Conservation (phyloP, 2,797 vertebrate species). For the Chiloscyllium punctatum region DNA sequence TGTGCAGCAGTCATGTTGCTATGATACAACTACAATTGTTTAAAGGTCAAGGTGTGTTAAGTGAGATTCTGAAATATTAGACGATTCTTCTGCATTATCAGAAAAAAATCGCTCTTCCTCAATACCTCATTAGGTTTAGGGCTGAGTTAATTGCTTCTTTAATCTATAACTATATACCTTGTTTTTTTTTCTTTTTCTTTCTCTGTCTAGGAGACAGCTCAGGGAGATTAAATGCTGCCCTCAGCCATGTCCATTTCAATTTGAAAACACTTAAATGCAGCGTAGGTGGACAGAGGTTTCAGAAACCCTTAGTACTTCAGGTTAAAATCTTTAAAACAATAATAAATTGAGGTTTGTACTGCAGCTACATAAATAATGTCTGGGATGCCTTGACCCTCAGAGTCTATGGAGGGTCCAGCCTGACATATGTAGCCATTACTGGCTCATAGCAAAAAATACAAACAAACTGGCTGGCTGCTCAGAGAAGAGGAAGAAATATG, state of each 20-base stretch:
- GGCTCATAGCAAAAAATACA: too few species aligned
- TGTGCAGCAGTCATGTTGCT: not conserved
- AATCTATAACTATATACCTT: not conserved
- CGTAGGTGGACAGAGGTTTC: not conserved
- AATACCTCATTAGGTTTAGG: slow-evolving; percentile 17
- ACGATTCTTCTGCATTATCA: not conserved
- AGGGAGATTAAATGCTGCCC: not conserved
- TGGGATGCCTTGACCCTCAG: not conserved
- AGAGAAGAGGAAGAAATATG: not conserved
- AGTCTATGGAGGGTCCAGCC: not conserved
- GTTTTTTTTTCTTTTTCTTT: not conserved
- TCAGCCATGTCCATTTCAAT: not conserved
- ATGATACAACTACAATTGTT: slow-evolving; percentile 31
- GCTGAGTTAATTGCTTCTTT: slow-evolving; percentile 22
- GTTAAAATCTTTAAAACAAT: not conserved
- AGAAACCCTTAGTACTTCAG: not conserved
- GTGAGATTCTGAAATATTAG: slow-evolving; percentile 24
- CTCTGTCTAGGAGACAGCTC: not conserved
- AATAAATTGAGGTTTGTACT: not conserved
- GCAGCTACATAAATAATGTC: not conserved
- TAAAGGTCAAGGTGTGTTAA: slow-evolving; percentile 27
- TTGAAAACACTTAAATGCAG: not conserved
- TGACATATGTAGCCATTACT: not conserved
- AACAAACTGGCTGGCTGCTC: not conserved
- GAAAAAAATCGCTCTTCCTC: slow-evolving; percentile 3